Percentiles rank a stretch among this genome's conserved stretches.
phyloP scores from a whole-genome alignment of 2,888 invertebrate species.

The Carcina quercana region DNA sequence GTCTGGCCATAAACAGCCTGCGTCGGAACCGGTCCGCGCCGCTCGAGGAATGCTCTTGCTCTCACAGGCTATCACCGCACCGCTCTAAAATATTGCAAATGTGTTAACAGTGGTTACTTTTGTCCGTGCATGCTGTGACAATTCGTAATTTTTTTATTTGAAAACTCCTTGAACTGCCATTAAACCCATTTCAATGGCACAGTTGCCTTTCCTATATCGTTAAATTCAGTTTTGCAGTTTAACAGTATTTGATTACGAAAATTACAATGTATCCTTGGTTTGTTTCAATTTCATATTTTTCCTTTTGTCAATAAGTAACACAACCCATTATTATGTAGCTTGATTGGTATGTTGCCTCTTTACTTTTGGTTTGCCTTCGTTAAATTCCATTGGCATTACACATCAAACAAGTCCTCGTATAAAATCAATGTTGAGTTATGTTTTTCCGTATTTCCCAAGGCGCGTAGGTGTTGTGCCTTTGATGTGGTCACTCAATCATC shows the following conservation, averaged over 20 bases:
- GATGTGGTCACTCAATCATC: slow-evolving; percentile 17
- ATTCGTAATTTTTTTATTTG: no score
- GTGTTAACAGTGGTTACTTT: slow-evolving; percentile 54
- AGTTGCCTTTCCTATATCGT: no score
- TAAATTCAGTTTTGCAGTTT: no score
- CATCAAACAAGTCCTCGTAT: slow-evolving; percentile 14
- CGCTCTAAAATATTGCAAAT: slow-evolving; percentile 45
- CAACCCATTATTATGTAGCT: no score
- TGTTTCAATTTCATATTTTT: background rate
- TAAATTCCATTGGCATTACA: background rate
- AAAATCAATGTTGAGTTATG: slow-evolving; percentile 23
- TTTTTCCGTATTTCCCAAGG: slow-evolving; percentile 33
- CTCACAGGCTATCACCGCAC: slow-evolving; percentile 43
- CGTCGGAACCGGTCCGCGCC: slow-evolving; percentile 60
- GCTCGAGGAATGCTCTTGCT: slow-evolving; percentile 60
- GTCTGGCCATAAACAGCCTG: slow-evolving; percentile 63
- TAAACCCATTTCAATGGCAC: no score
- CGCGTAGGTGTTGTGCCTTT: slow-evolving; percentile 25
- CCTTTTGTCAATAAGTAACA: no score
- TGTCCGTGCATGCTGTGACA: no score
- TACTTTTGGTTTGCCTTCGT: background rate
- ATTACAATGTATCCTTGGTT: no score
- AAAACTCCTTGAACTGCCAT: no score
- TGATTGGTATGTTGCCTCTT: no score
- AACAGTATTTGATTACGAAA: no score